Evolutionary conservation across 92 coral and sea anemone species (phyloP).

Genomic region (Phymanthus crucifer): DNA sequence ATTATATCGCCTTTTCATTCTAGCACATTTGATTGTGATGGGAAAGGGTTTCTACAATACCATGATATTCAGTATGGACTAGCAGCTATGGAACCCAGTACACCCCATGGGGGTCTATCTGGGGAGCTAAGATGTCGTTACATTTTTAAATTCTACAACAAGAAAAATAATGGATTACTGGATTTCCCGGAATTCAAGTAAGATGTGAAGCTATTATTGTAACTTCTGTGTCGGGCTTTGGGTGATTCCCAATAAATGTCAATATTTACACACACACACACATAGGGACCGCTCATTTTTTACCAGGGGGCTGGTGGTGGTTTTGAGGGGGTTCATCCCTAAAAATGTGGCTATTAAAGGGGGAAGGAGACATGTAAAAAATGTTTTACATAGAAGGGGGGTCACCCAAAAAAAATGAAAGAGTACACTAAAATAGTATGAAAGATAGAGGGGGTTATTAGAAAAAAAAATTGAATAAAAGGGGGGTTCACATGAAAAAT

Average conservation of each 20-base stretch:
- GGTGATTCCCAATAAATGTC: not conserved
- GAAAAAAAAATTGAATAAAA: too few relatives aligned
- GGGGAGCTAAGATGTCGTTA: constrained; percentile 86
- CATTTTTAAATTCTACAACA: constrained; percentile 68
- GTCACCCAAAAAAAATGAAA: too few relatives aligned
- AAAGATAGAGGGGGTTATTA: too few relatives aligned
- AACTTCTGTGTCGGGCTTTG: not conserved
- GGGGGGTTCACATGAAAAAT: too few relatives aligned
- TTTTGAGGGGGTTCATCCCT: too few relatives aligned
- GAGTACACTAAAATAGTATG: too few relatives aligned
- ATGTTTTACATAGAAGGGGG: too few relatives aligned
- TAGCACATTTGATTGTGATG: constrained; percentile 68
- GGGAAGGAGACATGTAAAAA: too few relatives aligned
- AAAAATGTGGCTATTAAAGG: too few relatives aligned
- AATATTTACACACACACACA: too few relatives aligned
- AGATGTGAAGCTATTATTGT: constrained; percentile 10
- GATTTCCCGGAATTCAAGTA: constrained; percentile 69
- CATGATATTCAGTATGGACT: constrained; percentile 63
- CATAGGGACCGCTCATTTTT: too few relatives aligned
- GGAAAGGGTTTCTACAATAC: constrained; percentile 26
- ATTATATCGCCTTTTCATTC: not conserved
- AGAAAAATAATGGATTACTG: constrained; percentile 44
- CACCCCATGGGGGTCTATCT: constrained; percentile 81
- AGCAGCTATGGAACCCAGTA: constrained; percentile 86
- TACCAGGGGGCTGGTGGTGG: too few relatives aligned